Conservation (phyloP, 2,113 vertebrate genomes). For the human (Homo sapiens) region GRCh38 chr3:192895501-192896000, state of each 20-base stretch:
- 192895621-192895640: background rate
- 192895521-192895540: background rate
- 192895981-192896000: background rate
- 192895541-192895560: background rate
- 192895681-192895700: background rate
- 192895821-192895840: too few species aligned
- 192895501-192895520: background rate
- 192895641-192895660: conserved; percentile 21
- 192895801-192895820: too few species aligned
- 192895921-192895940: background rate
- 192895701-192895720: background rate
- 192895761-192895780: too few species aligned
- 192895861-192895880: too few species aligned
- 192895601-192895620: background rate
- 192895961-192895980: background rate
- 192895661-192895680: background rate
- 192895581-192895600: background rate
- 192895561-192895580: background rate
- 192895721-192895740: too few species aligned
- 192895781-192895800: too few species aligned
- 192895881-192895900: background rate
- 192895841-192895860: too few species aligned
- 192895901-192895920: background rate
- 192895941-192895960: background rate
- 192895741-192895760: too few species aligned